Conservation (phyloP, 1,140 invertebrate species). For the Xylocopa sonorina region DNA sequence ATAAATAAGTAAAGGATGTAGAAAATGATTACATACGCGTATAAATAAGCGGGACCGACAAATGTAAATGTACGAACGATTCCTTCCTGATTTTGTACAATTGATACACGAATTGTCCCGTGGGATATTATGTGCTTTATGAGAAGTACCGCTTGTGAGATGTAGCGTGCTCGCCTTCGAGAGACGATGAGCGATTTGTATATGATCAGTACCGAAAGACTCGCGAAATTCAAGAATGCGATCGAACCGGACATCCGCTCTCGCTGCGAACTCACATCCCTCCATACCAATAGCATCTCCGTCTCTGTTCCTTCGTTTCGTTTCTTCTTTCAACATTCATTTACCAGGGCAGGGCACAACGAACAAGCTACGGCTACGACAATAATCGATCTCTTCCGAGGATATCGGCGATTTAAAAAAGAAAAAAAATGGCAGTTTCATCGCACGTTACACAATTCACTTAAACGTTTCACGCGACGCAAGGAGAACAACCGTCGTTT, state of each 20-base stretch:
- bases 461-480: slow-evolving; percentile 25
- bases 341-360: slow-evolving; percentile 36
- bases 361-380: slow-evolving; percentile 22
- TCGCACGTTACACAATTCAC: not conserved
- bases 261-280: slow-evolving; percentile 30
- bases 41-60: not conserved
- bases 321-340: slow-evolving; percentile 14
- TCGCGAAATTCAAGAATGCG: slow-evolving; percentile 27
- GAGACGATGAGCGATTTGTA: slow-evolving; percentile 24
- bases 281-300: not conserved
- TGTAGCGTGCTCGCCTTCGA: slow-evolving; percentile 22
- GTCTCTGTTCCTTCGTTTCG: no score
- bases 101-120: not conserved
- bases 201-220: slow-evolving; percentile 37
- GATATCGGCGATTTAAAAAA: slow-evolving; percentile 17
- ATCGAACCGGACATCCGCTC: slow-evolving; percentile 42
- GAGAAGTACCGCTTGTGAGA: slow-evolving; percentile 32
- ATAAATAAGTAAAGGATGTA: no score
- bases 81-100: not conserved
- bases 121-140: slow-evolving; percentile 33
- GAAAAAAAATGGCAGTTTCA: slow-evolving; percentile 49
- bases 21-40: no score
- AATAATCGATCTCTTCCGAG: slow-evolving; percentile 20
- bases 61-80: not conserved
- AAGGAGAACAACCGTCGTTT: slow-evolving; percentile 5